These are phyloP conservation scores for Argopecten irradians DNA, from an alignment of 1,140 invertebrate genomes.

Conservation along the genomic window DNA sequence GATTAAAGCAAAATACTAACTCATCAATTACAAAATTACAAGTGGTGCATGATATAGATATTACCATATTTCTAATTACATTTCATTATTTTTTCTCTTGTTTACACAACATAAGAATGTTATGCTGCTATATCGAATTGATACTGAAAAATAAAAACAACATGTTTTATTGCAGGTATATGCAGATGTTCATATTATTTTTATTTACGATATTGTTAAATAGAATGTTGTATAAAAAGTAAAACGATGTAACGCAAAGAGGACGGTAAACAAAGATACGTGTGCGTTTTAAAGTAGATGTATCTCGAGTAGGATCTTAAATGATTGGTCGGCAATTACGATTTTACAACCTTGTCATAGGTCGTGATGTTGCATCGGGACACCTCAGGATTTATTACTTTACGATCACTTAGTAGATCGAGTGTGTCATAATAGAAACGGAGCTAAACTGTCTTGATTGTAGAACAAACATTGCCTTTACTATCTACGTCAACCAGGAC, in stretches of 20 bases:
- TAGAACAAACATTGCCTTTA: not conserved
- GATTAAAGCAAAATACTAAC: too few relatives aligned
- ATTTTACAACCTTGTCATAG: not conserved
- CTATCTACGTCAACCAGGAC: not conserved
- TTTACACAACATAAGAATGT: too few relatives aligned
- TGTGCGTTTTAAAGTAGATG: not conserved
- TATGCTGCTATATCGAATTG: too few relatives aligned
- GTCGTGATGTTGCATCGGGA: not conserved
- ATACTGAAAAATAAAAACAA: too few relatives aligned
- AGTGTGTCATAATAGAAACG: not conserved
- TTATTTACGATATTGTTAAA: not conserved
- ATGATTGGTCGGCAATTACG: not conserved
- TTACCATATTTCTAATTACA: too few relatives aligned
- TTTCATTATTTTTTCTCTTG: too few relatives aligned
- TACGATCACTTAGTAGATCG: not conserved
- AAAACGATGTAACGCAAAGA: not conserved
- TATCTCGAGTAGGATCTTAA: not conserved
- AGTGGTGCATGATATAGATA: too few relatives aligned
- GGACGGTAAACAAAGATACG: not conserved
- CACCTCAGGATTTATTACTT: not conserved
- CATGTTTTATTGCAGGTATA: too few relatives aligned
- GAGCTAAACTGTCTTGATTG: not conserved
- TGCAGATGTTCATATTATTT: not conserved
- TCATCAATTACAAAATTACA: too few relatives aligned
- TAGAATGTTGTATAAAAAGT: not conserved